phyloP scores from a whole-genome alignment of 2,113 vertebrate species.

The Macheiramphus alcinus region DNA sequence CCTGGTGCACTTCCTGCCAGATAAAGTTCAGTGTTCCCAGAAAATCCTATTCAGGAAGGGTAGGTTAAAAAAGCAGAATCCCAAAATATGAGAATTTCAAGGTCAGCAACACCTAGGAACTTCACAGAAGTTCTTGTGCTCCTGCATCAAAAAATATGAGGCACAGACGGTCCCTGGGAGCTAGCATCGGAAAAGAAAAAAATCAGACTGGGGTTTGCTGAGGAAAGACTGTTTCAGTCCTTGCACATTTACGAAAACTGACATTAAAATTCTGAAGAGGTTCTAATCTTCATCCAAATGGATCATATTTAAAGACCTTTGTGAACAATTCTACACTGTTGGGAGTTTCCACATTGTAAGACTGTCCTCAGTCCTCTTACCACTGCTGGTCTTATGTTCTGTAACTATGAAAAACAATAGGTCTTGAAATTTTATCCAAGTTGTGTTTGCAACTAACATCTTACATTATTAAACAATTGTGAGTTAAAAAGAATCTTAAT shows the following conservation, averaged over 20 bases:
- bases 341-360: neutral
- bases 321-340: neutral
- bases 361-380: neutral
- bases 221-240: neutral
- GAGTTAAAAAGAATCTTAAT: neutral
- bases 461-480: neutral
- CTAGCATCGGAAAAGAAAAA: neutral
- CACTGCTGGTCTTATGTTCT: neutral
- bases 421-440: neutral
- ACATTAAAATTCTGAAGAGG: neutral
- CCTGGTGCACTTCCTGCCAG: fast-evolving
- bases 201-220: neutral
- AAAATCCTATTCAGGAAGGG: neutral
- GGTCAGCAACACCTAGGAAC: neutral
- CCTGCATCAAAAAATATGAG: neutral
- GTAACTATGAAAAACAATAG: neutral
- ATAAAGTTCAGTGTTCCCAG: neutral
- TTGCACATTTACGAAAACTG: neutral
- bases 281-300: neutral
- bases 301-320: neutral
- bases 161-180: fast-evolving
- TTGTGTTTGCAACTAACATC: neutral
- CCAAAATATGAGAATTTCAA: neutral
- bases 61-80: neutral
- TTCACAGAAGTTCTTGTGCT: neutral